Conservation (phyloP, 1,140 invertebrate genomes). For the Helicoverpa armigera region DNA sequence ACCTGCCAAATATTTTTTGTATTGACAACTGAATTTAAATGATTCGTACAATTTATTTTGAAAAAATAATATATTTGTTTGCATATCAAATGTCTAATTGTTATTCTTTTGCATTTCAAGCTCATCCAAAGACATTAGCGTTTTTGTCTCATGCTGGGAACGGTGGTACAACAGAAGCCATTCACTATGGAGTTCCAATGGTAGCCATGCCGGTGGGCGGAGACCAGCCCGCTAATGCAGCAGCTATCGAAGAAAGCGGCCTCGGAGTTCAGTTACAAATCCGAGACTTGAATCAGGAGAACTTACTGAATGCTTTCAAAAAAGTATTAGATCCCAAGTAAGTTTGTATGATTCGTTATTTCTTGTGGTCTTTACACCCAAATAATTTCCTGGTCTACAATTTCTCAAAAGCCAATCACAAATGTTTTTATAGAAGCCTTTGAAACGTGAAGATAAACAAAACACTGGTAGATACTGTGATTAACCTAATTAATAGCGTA, state of each 20-base stretch:
- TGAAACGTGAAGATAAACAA: no score
- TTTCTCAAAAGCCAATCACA: no score
- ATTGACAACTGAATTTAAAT: no score
- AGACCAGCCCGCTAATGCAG: slow-evolving; percentile 89
- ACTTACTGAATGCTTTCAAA: slow-evolving; percentile 84
- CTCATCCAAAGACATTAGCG: slow-evolving; percentile 89
- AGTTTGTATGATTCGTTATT: slow-evolving; percentile 60
- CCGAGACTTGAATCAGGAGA: slow-evolving; percentile 88
- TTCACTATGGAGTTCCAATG: slow-evolving; percentile 91
- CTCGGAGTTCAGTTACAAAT: slow-evolving; percentile 87
- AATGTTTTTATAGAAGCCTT: no score
- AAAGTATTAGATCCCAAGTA: slow-evolving; percentile 88
- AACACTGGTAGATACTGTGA: no score
- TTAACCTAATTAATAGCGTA: no score
- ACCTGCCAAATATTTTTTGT: background rate
- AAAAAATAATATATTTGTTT: no score
- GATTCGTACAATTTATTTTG: no score
- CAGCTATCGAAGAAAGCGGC: slow-evolving; percentile 87
- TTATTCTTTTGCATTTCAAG: slow-evolving; percentile 73
- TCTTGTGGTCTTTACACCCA: no score
- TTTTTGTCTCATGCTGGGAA: slow-evolving; percentile 93
- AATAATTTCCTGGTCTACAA: no score
- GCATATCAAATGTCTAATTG: background rate
- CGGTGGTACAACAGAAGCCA: slow-evolving; percentile 91
- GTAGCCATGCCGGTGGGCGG: slow-evolving; percentile 91